These are phyloP conservation scores for Pangasius djambal DNA, from an alignment of 2,797 vertebrate genomes.

Conservation along the genomic window DNA sequence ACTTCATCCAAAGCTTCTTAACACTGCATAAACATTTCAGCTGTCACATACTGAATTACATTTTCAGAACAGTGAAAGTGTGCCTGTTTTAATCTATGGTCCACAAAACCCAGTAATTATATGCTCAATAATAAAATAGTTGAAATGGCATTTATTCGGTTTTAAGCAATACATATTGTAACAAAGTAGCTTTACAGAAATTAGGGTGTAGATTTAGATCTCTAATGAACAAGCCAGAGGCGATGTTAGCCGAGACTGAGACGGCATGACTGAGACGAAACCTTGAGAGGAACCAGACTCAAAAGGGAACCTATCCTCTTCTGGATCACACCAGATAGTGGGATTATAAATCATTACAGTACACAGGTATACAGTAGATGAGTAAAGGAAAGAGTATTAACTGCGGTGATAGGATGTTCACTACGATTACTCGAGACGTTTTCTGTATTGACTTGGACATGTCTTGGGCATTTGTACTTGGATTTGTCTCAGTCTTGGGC, in stretches of 20 bases:
- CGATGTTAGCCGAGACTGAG: neutral
- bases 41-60: conserved; percentile 7
- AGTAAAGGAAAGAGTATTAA: no score
- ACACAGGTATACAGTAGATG: neutral
- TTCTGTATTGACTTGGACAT: neutral
- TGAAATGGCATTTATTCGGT: neutral
- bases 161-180: neutral
- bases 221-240: neutral
- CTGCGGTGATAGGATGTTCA: neutral
- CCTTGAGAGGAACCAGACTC: neutral
- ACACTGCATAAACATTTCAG: conserved; percentile 25
- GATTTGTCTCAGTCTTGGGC: neutral
- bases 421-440: neutral
- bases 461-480: neutral
- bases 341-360: neutral
- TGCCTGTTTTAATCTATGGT: neutral
- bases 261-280: neutral
- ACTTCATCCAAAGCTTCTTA: conserved; percentile 41
- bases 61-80: neutral
- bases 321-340: neutral
- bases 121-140: neutral
- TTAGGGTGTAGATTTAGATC: neutral
- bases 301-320: neutral
- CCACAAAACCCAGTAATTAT: neutral
- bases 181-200: neutral